A percentile compares a stretch with the other conserved stretches of the same genome.
Conservation (phyloP, 2,113 vertebrate genomes). For the Siniperca knerii region DNA sequence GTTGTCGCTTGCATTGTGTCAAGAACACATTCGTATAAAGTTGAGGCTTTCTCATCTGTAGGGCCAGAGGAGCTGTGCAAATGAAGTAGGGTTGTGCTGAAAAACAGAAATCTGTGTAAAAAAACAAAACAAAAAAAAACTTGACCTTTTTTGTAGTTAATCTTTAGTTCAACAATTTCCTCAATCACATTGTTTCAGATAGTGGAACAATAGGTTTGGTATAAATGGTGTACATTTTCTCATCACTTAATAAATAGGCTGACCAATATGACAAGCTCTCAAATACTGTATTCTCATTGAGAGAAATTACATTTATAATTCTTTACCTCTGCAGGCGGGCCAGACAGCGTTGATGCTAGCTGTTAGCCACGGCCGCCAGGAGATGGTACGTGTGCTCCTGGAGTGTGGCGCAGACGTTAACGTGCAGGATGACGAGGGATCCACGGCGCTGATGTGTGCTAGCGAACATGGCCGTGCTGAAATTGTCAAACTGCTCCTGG, state of each 20-base stretch:
- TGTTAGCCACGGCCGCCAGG: constrained; percentile 92
- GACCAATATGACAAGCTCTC: neutral
- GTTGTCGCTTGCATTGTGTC: no score
- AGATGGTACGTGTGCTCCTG: constrained; percentile 93
- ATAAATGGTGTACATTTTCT: neutral
- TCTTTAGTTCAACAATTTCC: neutral
- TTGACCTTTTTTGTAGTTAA: neutral
- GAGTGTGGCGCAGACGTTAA: constrained; percentile 90
- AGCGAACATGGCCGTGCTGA: constrained; percentile 92
- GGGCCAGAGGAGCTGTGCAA: neutral
- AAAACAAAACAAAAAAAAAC: neutral
- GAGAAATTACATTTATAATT: neutral
- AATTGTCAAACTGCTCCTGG: constrained; percentile 90
- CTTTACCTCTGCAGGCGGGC: constrained; percentile 86
- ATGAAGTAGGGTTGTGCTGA: neutral
- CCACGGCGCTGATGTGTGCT: constrained; percentile 95
- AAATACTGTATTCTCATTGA: neutral
- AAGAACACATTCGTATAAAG: no score
- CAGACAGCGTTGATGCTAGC: constrained; percentile 96
- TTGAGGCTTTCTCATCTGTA: no score
- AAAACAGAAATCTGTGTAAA: neutral
- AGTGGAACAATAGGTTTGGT: neutral
- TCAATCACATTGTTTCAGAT: neutral
- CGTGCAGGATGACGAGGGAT: constrained; percentile 94
- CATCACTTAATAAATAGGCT: neutral